Evolutionary conservation across 2,888 invertebrate species (phyloP).

Genomic region (Enchytraeus crypticus): DNA sequence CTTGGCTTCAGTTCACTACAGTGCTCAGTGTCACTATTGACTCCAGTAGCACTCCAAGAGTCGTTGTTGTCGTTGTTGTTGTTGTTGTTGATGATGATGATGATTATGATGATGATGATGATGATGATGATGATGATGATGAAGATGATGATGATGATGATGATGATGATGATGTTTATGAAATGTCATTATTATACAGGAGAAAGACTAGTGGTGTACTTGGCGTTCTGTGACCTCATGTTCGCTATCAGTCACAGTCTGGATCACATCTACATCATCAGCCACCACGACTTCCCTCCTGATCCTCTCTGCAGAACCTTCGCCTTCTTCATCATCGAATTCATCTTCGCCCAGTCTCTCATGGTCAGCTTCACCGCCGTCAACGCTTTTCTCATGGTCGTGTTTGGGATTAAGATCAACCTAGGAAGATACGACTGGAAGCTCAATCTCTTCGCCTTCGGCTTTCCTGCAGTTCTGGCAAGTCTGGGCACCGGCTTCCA

Average conservation of each 20-base stretch:
- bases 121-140: too few relatives aligned
- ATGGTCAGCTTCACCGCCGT: slow-evolving; percentile 17
- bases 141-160: too few relatives aligned
- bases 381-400: slow-evolving; percentile 19
- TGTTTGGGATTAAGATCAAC: slow-evolving; percentile 10
- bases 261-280: slow-evolving; percentile 19
- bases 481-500: background rate
- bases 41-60: too few relatives aligned
- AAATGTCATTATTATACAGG: background rate
- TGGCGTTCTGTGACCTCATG: slow-evolving; percentile 8
- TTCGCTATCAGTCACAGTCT: slow-evolving; percentile 10
- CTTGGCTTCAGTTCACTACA: too few relatives aligned
- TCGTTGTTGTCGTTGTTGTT: too few relatives aligned
- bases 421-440: slow-evolving; percentile 15
- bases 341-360: slow-evolving; percentile 16
- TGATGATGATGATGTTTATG: too few relatives aligned
- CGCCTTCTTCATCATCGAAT: slow-evolving; percentile 17
- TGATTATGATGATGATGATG: too few relatives aligned
- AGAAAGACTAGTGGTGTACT: slow-evolving; percentile 14
- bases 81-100: too few relatives aligned
- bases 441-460: background rate
- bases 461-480: background rate
- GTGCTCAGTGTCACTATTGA: too few relatives aligned
- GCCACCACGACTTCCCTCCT: slow-evolving; percentile 10
- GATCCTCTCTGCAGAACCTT: slow-evolving; percentile 11